Percentiles rank a stretch among this genome's conserved stretches.
phyloP scores from a whole-genome alignment of 2,797 vertebrate species.

The Champsocephalus esox region DNA sequence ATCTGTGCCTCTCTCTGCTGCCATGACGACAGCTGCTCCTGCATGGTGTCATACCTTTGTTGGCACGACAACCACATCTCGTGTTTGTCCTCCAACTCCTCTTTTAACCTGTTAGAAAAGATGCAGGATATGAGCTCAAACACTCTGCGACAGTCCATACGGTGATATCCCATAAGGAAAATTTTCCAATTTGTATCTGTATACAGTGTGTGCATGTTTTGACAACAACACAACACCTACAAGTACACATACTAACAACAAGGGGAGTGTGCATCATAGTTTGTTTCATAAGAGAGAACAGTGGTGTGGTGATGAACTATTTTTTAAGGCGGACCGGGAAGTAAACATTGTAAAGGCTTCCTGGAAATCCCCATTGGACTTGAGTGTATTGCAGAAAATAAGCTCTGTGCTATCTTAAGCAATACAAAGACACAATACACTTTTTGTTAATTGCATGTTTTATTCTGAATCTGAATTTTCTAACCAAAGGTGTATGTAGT shows the following conservation, averaged over 20 bases:
- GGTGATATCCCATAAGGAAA: neutral
- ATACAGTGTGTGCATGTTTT: constrained; percentile 23
- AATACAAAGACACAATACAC: too few species aligned
- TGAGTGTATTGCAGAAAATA: too few species aligned
- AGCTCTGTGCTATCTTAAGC: too few species aligned
- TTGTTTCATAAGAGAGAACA: constrained; percentile 48
- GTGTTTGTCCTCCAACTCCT: constrained; percentile 88
- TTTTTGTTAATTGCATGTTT: too few species aligned
- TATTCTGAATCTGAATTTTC: too few species aligned
- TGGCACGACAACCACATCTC: constrained; percentile 87
- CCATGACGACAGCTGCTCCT: constrained; percentile 87
- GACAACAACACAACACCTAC: constrained; percentile 9
- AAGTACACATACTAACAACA: constrained; percentile 14
- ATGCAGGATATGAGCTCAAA: constrained; percentile 36
- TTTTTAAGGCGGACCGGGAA: too few species aligned
- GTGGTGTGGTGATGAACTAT: too few species aligned
- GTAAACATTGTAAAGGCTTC: too few species aligned
- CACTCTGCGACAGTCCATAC: neutral
- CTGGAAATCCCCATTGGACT: too few species aligned
- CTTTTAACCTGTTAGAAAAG: constrained; percentile 82
- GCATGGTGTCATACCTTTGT: constrained; percentile 82
- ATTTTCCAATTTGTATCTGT: constrained; percentile 27
- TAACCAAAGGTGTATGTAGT: too few species aligned
- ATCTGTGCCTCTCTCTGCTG: constrained; percentile 84
- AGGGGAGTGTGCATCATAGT: constrained; percentile 37